phyloP scores from a whole-genome alignment of 2,888 invertebrate species.

The Drymonia ruficornis region DNA sequence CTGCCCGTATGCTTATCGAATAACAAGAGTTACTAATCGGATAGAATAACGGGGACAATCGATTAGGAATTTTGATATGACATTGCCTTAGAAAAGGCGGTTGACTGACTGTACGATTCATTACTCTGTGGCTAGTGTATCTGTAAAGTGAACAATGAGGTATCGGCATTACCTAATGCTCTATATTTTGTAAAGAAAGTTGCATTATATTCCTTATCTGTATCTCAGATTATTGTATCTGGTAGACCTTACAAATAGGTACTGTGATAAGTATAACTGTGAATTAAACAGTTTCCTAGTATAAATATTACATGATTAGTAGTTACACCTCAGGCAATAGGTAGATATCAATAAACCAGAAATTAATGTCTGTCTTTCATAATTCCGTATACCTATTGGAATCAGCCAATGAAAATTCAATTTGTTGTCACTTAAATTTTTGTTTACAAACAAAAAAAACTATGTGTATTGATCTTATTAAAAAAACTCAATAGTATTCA shows the following conservation, averaged over 20 bases:
- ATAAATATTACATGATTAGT: background rate
- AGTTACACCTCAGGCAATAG: background rate
- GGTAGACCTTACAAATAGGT: background rate
- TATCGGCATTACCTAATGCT: too few relatives aligned
- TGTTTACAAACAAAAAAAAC: too few relatives aligned
- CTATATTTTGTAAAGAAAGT: background rate
- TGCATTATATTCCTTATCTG: background rate
- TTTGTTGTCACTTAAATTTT: too few relatives aligned
- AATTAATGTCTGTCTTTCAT: too few relatives aligned
- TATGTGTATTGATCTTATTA: too few relatives aligned
- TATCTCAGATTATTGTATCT: background rate
- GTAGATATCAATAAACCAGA: background rate
- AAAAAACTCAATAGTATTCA: too few relatives aligned
- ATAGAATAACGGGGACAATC: conserved; percentile 36
- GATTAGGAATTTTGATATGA: conserved; percentile 33
- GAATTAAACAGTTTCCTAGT: background rate
- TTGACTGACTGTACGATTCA: conserved; percentile 20
- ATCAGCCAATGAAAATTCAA: too few relatives aligned
- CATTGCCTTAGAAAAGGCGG: conserved; percentile 24
- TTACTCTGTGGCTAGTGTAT: background rate
- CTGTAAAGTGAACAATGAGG: background rate
- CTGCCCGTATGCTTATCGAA: conserved; percentile 36
- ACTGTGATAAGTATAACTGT: background rate
- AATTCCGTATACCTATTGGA: too few relatives aligned
- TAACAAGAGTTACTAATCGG: conserved; percentile 37